phyloP scores from a whole-genome alignment of 1,140 invertebrate species.

The Sitobion miscanthi region DNA sequence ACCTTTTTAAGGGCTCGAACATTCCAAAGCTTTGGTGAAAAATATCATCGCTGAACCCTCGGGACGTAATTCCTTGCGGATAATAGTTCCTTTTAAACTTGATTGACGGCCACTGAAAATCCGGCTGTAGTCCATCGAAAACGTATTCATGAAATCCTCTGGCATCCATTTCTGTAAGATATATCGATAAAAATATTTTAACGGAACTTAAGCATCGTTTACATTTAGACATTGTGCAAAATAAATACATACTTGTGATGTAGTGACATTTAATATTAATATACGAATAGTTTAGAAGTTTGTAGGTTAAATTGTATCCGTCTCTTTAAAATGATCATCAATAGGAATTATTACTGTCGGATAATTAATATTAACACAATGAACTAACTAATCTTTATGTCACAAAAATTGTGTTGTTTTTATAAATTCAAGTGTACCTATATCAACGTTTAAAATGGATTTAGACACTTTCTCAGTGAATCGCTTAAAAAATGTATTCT shows the following conservation, averaged over 20 bases:
- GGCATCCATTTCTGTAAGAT: slow-evolving; percentile 61
- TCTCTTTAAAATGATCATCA: neutral
- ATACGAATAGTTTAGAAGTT: neutral
- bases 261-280: neutral
- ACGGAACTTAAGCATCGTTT: neutral
- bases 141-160: slow-evolving; percentile 66
- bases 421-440: neutral
- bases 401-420: neutral
- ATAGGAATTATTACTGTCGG: neutral
- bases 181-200: neutral
- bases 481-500: neutral
- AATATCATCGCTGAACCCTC: slow-evolving; percentile 56
- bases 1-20: slow-evolving; percentile 53
- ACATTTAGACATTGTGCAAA: neutral
- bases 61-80: slow-evolving; percentile 54
- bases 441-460: neutral
- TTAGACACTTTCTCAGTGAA: neutral
- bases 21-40: slow-evolving; percentile 55
- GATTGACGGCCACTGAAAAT: slow-evolving; percentile 50
- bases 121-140: slow-evolving; percentile 63
- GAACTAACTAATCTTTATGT: neutral
- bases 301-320: neutral
- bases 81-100: slow-evolving; percentile 52
- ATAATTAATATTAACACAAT: neutral
- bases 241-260: neutral